Conservation (phyloP, 2,113 vertebrate genomes). For the Gobius niger region DNA sequence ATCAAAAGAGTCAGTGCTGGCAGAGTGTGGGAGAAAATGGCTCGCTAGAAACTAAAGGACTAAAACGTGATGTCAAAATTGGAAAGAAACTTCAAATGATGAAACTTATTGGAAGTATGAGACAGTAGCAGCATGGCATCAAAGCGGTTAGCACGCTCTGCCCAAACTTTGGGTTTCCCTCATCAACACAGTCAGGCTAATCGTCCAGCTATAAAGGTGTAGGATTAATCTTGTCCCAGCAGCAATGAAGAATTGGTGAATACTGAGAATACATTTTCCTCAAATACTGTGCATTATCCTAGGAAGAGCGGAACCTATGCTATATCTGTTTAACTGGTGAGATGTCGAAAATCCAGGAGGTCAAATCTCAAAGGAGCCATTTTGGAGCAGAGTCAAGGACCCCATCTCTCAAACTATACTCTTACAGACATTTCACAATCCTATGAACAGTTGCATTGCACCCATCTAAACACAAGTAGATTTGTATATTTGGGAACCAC, state of each 20-base stretch:
- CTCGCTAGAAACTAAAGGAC: slow-evolving; percentile 26
- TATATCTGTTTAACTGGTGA: slow-evolving; percentile 17
- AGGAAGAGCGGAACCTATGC: neutral
- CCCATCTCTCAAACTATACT: slow-evolving; percentile 39
- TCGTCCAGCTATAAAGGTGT: no score
- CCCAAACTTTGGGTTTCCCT: no score
- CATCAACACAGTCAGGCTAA: no score
- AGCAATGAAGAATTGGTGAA: no score
- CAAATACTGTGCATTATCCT: neutral
- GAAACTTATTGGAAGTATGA: slow-evolving; percentile 34
- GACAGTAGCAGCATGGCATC: slow-evolving; percentile 1
- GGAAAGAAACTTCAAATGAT: slow-evolving; percentile 8
- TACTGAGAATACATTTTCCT: neutral
- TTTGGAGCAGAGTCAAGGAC: slow-evolving; percentile 42
- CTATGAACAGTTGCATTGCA: slow-evolving; percentile 55
- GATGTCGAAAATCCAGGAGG: slow-evolving; percentile 47
- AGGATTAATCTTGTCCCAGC: no score
- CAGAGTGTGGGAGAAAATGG: slow-evolving; percentile 58
- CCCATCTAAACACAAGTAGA: slow-evolving; percentile 2
- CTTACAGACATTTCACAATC: slow-evolving; percentile 51
- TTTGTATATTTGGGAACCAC: slow-evolving; percentile 20
- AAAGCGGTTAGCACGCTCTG: no score
- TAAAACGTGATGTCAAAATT: slow-evolving; percentile 51
- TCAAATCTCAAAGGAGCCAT: slow-evolving; percentile 45
- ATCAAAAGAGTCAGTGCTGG: slow-evolving; percentile 89